These are phyloP conservation scores for Hemicentrotus pulcherrimus DNA, from an alignment of 35 echinoderm and acorn worm species.

Conservation along the genomic window DNA sequence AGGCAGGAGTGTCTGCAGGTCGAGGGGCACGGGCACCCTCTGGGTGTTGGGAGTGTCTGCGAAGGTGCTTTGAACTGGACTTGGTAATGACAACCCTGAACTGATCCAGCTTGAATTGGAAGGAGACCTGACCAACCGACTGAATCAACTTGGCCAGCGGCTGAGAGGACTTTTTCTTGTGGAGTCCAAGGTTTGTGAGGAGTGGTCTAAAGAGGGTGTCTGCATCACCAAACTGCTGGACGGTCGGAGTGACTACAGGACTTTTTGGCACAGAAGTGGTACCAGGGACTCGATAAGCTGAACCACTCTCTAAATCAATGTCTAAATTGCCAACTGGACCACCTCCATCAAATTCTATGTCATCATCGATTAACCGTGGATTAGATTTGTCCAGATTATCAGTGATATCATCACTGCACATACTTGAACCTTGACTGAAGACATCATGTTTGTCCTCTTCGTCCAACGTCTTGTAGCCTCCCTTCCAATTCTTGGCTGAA, in stretches of 20 bases:
- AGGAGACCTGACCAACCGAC: constrained; percentile 62
- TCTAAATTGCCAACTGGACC: not conserved
- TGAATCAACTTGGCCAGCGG: constrained; percentile 61
- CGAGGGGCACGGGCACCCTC: constrained; percentile 42
- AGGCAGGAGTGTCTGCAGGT: constrained; percentile 62
- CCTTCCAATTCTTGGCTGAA: constrained; percentile 22
- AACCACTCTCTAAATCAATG: not conserved
- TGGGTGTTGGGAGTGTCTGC: constrained; percentile 51
- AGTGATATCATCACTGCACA: constrained; percentile 29
- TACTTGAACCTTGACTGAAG: not conserved
- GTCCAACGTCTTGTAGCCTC: constrained; percentile 17
- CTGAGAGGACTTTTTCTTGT: constrained; percentile 57
- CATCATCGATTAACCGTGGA: not conserved
- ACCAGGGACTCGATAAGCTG: not conserved
- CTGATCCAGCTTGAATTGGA: constrained; percentile 62
- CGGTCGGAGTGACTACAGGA: constrained; percentile 61
- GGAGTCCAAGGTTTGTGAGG: constrained; percentile 72
- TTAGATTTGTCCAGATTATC: constrained; percentile 39
- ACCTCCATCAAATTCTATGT: not conserved
- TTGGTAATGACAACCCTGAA: constrained; percentile 72
- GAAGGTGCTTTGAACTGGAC: constrained; percentile 54
- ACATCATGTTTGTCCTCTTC: constrained; percentile 29
- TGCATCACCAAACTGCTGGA: constrained; percentile 76
- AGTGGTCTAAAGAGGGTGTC: constrained; percentile 88
- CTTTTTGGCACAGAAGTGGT: not conserved